phyloP scores from a whole-genome alignment of 1,140 invertebrate species.

The Lithobius niger region DNA sequence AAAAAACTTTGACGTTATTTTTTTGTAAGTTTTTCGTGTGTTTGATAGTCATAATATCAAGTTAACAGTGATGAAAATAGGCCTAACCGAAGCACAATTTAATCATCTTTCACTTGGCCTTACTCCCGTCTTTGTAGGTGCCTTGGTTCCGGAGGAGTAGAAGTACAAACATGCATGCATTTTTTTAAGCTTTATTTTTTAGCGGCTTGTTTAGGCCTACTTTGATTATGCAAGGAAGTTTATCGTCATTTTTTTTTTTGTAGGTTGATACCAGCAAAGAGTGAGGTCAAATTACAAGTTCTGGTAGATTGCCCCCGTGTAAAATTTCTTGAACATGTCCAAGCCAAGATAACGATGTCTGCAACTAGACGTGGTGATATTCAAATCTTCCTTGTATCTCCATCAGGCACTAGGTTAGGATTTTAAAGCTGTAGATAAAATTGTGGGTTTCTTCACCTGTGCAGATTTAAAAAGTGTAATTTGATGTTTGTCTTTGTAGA shows the following conservation, averaged over 20 bases:
- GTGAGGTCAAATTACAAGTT: constrained; percentile 18
- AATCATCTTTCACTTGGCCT: too few species aligned
- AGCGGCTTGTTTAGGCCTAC: too few species aligned
- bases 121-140: too few species aligned
- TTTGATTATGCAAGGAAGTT: too few species aligned
- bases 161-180: too few species aligned
- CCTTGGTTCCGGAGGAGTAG: too few species aligned
- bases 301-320: constrained; percentile 44
- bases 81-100: too few species aligned
- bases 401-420: constrained; percentile 19
- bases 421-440: not conserved
- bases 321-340: constrained; percentile 79
- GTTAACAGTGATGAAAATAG: too few species aligned
- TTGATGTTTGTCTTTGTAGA: constrained; percentile 36
- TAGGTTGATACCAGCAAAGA: constrained; percentile 22
- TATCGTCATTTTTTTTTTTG: constrained; percentile 3
- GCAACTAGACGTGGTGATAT: constrained; percentile 81
- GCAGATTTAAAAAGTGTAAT: not conserved
- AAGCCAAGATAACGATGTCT: constrained; percentile 73
- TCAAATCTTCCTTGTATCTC: constrained; percentile 61
- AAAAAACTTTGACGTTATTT: too few species aligned
- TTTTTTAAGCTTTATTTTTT: too few species aligned
- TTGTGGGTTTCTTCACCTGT: not conserved
- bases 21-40: too few species aligned
- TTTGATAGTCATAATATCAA: too few species aligned